Evolutionary conservation across 2,113 vertebrate genomes (phyloP).

Genomic region (Microtus montanus): DNA sequence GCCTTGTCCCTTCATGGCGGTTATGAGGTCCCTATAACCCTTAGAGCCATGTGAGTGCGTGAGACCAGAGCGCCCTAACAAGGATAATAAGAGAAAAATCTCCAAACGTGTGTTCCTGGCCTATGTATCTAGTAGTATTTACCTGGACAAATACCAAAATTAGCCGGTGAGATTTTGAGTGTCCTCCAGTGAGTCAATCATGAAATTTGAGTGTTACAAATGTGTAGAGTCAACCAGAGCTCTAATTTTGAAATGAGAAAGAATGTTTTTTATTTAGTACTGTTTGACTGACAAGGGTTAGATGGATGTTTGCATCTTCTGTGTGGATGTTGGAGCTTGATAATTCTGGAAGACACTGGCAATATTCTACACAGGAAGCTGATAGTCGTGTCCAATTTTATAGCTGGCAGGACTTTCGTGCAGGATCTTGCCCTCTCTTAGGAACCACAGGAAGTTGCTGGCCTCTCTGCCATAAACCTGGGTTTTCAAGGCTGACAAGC

Average conservation of each 20-base stretch:
- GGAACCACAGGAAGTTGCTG: slow-evolving; percentile 29
- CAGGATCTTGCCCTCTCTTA: background rate
- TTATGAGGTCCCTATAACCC: background rate
- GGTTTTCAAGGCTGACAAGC: slow-evolving; percentile 45
- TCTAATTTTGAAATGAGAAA: background rate
- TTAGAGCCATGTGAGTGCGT: background rate
- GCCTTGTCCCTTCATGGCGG: background rate
- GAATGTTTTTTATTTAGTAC: background rate
- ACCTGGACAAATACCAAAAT: slow-evolving; percentile 40
- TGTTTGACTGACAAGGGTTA: background rate
- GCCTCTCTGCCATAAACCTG: slow-evolving; percentile 6
- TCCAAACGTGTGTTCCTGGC: slow-evolving; percentile 21
- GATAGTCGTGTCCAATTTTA: background rate
- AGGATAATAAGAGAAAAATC: slow-evolving; percentile 45
- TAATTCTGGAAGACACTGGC: slow-evolving; percentile 24
- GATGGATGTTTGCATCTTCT: slow-evolving; percentile 2
- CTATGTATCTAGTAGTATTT: slow-evolving; percentile 9
- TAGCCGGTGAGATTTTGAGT: background rate
- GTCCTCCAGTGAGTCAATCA: slow-evolving; percentile 4
- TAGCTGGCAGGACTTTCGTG: slow-evolving; percentile 12
- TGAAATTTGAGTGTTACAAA: slow-evolving; percentile 27
- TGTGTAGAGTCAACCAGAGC: background rate
- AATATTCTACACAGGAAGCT: background rate
- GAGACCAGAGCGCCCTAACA: background rate
- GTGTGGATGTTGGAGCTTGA: background rate